Conservation (phyloP, 1,140 invertebrate genomes). For the Cydia amplana region DNA sequence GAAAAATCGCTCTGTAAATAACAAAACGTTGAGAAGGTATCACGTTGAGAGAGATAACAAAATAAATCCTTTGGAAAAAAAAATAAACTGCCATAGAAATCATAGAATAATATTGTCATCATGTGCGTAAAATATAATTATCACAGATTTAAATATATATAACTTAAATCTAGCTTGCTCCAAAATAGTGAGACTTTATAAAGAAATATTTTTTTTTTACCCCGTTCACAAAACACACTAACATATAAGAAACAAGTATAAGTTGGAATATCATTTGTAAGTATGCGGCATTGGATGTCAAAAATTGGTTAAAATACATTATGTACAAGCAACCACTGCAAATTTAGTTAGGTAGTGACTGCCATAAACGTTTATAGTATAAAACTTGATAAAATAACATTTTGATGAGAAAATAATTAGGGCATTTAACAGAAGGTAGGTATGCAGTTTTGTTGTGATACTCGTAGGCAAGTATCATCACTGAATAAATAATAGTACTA, state of each 20-base stretch:
- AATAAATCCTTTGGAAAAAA: no score
- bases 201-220: neutral
- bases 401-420: conserved; percentile 4
- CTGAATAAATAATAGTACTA: no score
- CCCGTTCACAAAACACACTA: neutral
- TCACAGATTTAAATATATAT: no score
- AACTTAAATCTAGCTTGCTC: no score
- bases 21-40: no score
- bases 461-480: no score
- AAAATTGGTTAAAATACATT: neutral
- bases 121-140: no score
- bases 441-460: neutral
- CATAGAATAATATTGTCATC: no score
- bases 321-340: neutral
- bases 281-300: neutral
- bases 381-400: conserved; percentile 5
- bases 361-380: neutral
- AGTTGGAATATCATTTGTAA: neutral
- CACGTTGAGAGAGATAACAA: no score
- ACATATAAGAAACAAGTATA: neutral
- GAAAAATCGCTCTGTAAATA: no score
- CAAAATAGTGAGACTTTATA: neutral
- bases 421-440: neutral
- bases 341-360: neutral
- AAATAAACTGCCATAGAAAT: no score